Percentiles rank a stretch among this genome's conserved stretches.
Conservation (phyloP, 2,797 vertebrate genomes). For the Limnodromus scolopaceus region DNA sequence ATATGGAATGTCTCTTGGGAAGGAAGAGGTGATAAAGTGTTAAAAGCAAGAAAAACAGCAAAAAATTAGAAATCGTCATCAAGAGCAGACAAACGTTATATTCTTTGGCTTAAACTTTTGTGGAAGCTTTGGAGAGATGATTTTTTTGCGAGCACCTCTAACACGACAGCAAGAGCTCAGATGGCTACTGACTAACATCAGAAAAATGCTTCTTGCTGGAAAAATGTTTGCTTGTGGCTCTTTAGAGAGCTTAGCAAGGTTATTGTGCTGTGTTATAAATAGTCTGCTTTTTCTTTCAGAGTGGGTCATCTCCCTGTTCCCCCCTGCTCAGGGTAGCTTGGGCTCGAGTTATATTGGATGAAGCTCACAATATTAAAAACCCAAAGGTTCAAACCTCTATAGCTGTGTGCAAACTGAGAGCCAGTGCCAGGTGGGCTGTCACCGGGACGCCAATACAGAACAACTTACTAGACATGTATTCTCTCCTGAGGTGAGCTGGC, state of each 20-base stretch:
- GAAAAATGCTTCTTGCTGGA: background rate
- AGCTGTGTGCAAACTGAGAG: conserved; percentile 89
- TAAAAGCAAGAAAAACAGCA: background rate
- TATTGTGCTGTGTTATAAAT: background rate
- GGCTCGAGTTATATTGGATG: conserved; percentile 91
- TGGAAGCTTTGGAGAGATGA: background rate
- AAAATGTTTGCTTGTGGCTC: background rate
- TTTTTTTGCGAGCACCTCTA: background rate
- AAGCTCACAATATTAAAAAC: conserved; percentile 96
- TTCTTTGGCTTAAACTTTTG: background rate
- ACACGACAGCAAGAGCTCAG: background rate
- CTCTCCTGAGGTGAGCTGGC: conserved; percentile 89
- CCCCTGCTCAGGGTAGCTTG: conserved; percentile 87
- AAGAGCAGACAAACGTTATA: background rate
- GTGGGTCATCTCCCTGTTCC: conserved; percentile 58
- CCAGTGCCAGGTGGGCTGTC: conserved; percentile 91
- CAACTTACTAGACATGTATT: conserved; percentile 96
- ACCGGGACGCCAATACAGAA: conserved; percentile 98
- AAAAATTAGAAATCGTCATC: background rate
- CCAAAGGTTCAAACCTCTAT: conserved; percentile 91
- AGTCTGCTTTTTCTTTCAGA: conserved; percentile 59
- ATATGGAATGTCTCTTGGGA: background rate
- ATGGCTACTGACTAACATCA: background rate
- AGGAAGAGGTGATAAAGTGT: background rate
- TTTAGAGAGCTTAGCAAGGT: background rate